Evolutionary conservation across 2,888 invertebrate genomes (phyloP).

Genomic region (Quadriops clusia): DNA sequence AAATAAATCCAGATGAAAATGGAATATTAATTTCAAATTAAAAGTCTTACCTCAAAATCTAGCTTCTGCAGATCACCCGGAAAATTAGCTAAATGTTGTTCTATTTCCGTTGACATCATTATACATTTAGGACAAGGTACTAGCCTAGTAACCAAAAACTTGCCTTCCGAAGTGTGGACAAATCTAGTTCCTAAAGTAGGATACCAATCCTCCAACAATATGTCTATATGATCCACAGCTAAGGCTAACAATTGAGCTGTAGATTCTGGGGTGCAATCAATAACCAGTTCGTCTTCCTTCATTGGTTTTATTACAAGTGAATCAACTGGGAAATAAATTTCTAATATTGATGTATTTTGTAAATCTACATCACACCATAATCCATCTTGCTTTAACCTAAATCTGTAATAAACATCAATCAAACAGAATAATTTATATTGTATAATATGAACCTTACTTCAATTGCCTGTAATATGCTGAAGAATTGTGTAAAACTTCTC

Average conservation of each 20-base stretch:
- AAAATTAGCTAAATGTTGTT: slow-evolving; percentile 24
- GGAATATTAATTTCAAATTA: no score
- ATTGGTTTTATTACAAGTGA: slow-evolving; percentile 46
- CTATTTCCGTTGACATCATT: slow-evolving; percentile 33
- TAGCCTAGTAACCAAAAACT: slow-evolving; percentile 84
- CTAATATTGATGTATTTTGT: slow-evolving; percentile 68
- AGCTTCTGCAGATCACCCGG: slow-evolving; percentile 20
- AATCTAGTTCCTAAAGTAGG: slow-evolving; percentile 92
- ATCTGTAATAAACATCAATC: slow-evolving; percentile 36
- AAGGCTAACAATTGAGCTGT: slow-evolving; percentile 74
- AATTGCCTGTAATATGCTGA: slow-evolving; percentile 38
- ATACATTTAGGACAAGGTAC: slow-evolving; percentile 89
- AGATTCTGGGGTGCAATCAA: slow-evolving; percentile 70
- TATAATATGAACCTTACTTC: slow-evolving; percentile 24
- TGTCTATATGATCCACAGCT: slow-evolving; percentile 90
- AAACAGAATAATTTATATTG: not conserved
- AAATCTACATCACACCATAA: slow-evolving; percentile 77
- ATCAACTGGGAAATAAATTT: slow-evolving; percentile 70
- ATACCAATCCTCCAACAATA: slow-evolving; percentile 96
- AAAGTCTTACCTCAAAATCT: slow-evolving; percentile 21
- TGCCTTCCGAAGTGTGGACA: slow-evolving; percentile 93
- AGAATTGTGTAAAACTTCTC: slow-evolving; percentile 57
- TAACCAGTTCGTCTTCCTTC: slow-evolving; percentile 40
- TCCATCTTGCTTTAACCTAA: slow-evolving; percentile 71
- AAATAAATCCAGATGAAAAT: no score